Evolutionary conservation across 2,797 vertebrate species (phyloP), one percentile per base, ranked within the genome.

Genomic region (Halcyon chelicuti): DNA sequence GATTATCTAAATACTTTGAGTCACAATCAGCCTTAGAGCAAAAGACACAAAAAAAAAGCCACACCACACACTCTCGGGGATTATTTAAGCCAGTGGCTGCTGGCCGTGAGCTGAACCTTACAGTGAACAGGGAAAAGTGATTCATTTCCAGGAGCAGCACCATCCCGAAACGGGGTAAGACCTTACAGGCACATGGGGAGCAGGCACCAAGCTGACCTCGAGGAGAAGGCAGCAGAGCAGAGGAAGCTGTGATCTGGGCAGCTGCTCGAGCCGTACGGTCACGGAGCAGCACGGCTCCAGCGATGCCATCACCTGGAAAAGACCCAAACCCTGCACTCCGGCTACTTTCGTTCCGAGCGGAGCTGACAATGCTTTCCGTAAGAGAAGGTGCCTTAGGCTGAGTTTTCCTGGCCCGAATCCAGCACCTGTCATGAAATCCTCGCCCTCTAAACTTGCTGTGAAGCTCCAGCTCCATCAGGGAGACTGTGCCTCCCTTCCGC

Each of bases 181-280:
- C 17, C 20, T 2, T 0, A 2, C 42, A 58, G 31, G 40, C 9
- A 9, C 31, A 10, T 0, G 21, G 52, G 29, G 29, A 81, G 42
- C 61, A 63, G 37, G 40, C 4, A 26, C 12, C 7, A 8, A 37
- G 23, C 14, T 10, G n/a, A 20, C 19, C 15, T 5, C 1, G 3
- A 79, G 88, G 11, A 89, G 35, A 15, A 10, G 16, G 42, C 7
- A 12, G 52, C 47, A 14, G 10, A 37, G 61, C 23, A 15, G 5
- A 31, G 15, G 22, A 18, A 75, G 12, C 6, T 2, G 8, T 10
- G 29, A 15, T 33, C 62, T 25, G 42, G 67, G 74, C 44, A 87
- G 42, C 33, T 46, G 58, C 33, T 40, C 1, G 5, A 88, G 18
- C 35, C 10, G 0, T 7, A 1, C 5, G 9, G 1, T 10, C 42